Base-by-base conservation (phyloP, 2,888 invertebrate species). In the Dryomyza anilis region DNA sequence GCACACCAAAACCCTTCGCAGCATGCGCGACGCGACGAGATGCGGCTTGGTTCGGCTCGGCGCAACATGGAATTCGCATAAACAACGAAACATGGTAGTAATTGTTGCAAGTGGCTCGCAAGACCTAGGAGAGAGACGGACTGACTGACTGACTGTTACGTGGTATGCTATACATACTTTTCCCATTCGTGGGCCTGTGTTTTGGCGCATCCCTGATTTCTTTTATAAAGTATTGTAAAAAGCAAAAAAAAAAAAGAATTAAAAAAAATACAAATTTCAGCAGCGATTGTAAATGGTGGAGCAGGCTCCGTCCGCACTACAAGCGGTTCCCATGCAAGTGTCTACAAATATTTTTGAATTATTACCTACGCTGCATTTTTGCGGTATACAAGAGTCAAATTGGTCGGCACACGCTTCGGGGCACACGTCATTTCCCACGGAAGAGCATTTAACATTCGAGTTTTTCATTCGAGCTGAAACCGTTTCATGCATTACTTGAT, bases 391-490 rank as follows among this genome's bases (percentile, higher is more conserved):
- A 78, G 83, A 85, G 83, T 82, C 81, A 83, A 83, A 83, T 83
- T 83, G 83, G 85, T 81, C 84, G 85, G 84, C 85, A 87, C 86
- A 86, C 85, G 87, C 88, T 87, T 84, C 86, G 85, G 87, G 86
- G 85, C 85, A 86, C 84, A 84, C 85, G 85, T 83, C 83, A 85
- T 85, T 86, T 86, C 86, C 86, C 86, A 86, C 86, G 86, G 84
- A 84, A 70, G 71, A 74, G 70, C 78, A 76, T 79, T 80, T 69
- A 52, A 55, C 52, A 33, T 60, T 64, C 46, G 48, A 48, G 56
- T 56, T 43, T n/a, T 63, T 36, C 63, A 33, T 30, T 30, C 46
- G 21, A 45, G 29, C 16, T 27, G 53, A 45, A 29, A 53, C 50
- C 50, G 50, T 25, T 50, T 50, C 50, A 25, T 50, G 50, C 25